phyloP scores from a whole-genome alignment of 2,797 vertebrate species.

The Malurus leucopterus region DNA sequence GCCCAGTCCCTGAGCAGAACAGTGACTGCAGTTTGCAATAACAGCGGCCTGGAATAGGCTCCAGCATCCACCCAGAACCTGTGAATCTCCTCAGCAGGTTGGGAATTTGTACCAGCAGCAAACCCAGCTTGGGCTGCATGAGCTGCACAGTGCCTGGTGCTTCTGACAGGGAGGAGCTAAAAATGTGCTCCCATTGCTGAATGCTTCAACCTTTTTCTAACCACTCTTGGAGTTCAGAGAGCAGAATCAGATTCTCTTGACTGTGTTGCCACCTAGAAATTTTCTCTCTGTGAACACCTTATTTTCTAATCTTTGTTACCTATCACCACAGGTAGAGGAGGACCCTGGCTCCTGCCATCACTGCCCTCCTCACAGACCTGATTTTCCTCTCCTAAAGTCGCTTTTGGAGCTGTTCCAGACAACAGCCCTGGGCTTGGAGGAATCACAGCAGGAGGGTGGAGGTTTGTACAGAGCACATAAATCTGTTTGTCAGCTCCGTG shows the following conservation, averaged over 20 bases:
- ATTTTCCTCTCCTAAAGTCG: background rate
- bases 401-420: background rate
- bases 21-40: background rate
- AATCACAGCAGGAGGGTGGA: background rate
- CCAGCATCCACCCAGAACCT: background rate
- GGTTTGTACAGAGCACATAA: background rate
- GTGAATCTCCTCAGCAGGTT: background rate
- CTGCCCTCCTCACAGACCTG: background rate
- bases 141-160: background rate
- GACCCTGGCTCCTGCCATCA: background rate
- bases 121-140: background rate
- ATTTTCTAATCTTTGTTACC: rapidly evolving
- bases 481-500: background rate
- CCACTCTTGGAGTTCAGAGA: background rate
- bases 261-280: background rate
- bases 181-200: background rate
- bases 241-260: background rate
- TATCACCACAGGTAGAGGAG: background rate
- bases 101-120: background rate
- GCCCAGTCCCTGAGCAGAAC: background rate
- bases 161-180: background rate
- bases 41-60: background rate
- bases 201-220: background rate
- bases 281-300: background rate
- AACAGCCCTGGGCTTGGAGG: background rate